These are phyloP conservation scores for Cyclina sinensis DNA, from an alignment of 1,140 invertebrate species.

Conservation along the genomic window DNA sequence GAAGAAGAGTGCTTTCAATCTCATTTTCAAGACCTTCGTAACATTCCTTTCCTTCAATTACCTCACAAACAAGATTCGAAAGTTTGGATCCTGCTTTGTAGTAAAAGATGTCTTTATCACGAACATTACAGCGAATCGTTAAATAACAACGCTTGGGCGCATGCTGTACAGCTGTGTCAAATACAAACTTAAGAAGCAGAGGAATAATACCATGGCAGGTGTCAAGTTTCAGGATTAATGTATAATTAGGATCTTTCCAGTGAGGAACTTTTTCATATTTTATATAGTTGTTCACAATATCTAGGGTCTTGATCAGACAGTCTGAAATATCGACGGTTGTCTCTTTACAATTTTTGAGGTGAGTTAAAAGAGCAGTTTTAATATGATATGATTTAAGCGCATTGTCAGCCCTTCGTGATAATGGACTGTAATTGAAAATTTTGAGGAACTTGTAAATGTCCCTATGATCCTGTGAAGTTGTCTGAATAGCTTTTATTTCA, in stretches of 20 bases:
- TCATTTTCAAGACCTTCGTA: not conserved
- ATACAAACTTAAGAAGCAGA: not conserved
- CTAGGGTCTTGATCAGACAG: not conserved
- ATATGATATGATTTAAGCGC: not conserved
- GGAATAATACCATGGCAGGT: not conserved
- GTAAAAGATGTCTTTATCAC: not conserved
- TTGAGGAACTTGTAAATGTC: slow-evolving; percentile 23
- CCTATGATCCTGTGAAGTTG: not conserved
- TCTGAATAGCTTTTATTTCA: slow-evolving; percentile 12
- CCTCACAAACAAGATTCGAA: not conserved
- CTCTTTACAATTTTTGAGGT: not conserved
- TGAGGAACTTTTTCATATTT: slow-evolving; percentile 12
- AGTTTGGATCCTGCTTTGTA: slow-evolving; percentile 6
- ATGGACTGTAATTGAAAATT: not conserved
- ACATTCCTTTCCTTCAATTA: not conserved
- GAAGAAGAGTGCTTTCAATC: not conserved
- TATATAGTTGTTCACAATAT: not conserved
- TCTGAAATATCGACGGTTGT: not conserved
- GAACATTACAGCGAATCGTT: not conserved
- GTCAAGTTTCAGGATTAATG: not conserved
- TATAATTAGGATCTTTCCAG: slow-evolving; percentile 9
- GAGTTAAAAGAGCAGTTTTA: not conserved
- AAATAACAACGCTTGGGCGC: not conserved
- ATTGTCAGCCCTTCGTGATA: not conserved
- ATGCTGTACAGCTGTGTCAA: not conserved